Conservation (phyloP, 2,888 invertebrate genomes). For the Pocota personata region DNA sequence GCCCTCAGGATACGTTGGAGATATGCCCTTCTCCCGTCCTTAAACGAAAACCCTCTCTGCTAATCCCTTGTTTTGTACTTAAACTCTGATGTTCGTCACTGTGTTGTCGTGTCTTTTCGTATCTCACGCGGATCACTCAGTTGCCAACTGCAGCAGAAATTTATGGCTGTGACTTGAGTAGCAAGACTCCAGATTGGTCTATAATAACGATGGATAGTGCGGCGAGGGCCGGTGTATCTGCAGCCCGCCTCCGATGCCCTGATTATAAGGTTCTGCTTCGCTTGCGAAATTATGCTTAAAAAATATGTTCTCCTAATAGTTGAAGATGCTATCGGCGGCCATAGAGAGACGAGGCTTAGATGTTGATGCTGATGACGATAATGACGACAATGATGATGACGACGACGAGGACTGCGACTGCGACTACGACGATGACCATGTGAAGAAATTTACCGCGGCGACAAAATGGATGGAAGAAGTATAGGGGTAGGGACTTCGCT, state of each 20-base stretch:
- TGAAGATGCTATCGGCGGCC: conserved; percentile 62
- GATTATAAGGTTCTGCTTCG: conserved; percentile 66
- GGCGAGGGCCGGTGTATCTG: not conserved
- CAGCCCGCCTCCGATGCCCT: conserved; percentile 64
- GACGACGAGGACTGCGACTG: conserved; percentile 5
- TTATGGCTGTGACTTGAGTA: conserved; percentile 48
- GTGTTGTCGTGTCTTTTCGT: conserved; percentile 70
- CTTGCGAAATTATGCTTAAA: conserved; percentile 68
- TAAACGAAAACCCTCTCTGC: not conserved
- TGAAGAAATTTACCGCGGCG: conserved; percentile 34
- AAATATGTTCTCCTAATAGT: conserved; percentile 70
- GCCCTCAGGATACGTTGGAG: conserved; percentile 60
- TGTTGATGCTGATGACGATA: conserved; percentile 68
- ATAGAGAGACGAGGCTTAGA: conserved; percentile 58
- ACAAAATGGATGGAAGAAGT: too few species aligned
- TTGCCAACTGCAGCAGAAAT: conserved; percentile 45
- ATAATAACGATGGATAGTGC: conserved; percentile 24
- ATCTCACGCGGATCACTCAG: conserved; percentile 72
- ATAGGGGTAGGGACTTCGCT: not conserved
- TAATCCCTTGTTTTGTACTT: conserved; percentile 58
- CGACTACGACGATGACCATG: conserved; percentile 48
- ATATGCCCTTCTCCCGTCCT: not conserved
- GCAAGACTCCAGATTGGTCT: conserved; percentile 6
- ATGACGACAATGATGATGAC: conserved; percentile 52
- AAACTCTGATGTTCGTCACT: conserved; percentile 57